These are phyloP conservation scores for Clunio marinus DNA, from an alignment of 2,888 invertebrate genomes.

Conservation along the genomic window DNA sequence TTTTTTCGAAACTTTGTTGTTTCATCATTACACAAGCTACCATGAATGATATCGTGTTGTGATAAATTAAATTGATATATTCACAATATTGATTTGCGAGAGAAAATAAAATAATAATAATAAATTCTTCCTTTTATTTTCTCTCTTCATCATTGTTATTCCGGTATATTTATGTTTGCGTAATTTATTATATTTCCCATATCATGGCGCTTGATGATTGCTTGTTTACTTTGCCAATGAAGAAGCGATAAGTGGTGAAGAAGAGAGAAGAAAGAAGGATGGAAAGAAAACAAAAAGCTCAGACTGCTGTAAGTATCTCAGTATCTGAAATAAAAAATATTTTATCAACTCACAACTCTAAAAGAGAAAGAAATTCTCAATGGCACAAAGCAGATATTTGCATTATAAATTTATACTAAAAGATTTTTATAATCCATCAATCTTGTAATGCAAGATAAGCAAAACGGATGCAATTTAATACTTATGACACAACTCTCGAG, in stretches of 20 bases:
- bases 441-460: neutral
- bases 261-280: no score
- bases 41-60: constrained; percentile 18
- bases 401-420: neutral
- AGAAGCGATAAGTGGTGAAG: no score
- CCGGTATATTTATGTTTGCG: constrained; percentile 11
- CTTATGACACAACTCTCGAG: no score
- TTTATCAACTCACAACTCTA: no score
- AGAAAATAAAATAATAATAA: neutral
- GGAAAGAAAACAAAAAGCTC: no score
- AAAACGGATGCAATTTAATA: constrained; percentile 9
- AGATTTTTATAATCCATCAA: neutral
- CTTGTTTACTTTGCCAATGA: constrained; percentile 22
- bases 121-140: neutral
- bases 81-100: constrained; percentile 9
- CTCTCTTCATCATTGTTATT: constrained; percentile 3
- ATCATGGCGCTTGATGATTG: constrained; percentile 21
- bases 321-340: no score
- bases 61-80: constrained; percentile 36
- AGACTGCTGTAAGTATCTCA: no score
- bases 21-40: constrained; percentile 23
- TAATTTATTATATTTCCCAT: constrained; percentile 27
- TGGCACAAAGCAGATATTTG: no score
- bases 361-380: no score
- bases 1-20: constrained; percentile 27